phyloP scores from a whole-genome alignment of 30 jellyfish, hydroid and myxozoan genomes.

The Chironex yamaguchii region DNA sequence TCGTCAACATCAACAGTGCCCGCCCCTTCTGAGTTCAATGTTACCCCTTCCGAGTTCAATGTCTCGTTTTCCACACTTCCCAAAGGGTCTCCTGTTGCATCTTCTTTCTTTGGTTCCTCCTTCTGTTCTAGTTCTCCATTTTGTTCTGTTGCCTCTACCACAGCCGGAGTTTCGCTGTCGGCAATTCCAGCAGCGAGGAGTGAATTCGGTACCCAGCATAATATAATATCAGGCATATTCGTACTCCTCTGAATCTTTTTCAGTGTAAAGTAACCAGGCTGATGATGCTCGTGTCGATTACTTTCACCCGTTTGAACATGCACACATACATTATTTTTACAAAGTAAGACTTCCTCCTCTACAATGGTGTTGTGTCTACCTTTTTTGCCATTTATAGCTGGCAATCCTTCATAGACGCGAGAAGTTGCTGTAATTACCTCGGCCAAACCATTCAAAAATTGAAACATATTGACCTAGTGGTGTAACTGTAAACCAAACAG shows the following conservation, averaged over 20 bases:
- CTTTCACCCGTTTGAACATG: conserved; percentile 16
- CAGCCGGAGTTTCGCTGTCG: conserved; percentile 13
- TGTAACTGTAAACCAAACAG: too few species aligned
- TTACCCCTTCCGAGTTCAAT: background rate
- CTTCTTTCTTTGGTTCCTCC: background rate
- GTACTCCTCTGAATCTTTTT: conserved; percentile 46
- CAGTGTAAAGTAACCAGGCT: conserved; percentile 86
- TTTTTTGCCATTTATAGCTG: conserved; percentile 7
- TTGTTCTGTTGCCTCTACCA: background rate
- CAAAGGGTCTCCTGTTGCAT: background rate
- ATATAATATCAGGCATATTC: conserved; percentile 68
- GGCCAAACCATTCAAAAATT: conserved; percentile 42
- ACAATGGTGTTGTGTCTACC: background rate
- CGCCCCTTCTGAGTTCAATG: background rate
- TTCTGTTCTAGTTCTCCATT: background rate
- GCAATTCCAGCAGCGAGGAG: conserved; percentile 70
- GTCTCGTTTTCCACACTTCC: background rate
- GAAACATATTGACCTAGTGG: conserved; percentile 48
- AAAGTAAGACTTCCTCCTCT: conserved; percentile 86
- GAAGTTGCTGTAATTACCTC: conserved; percentile 41
- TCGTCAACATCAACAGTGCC: background rate
- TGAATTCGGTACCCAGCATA: conserved; percentile 90
- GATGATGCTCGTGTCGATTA: conserved; percentile 36
- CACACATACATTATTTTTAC: conserved; percentile 96
- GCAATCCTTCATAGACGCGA: conserved; percentile 87